Evolutionary conservation across 1,140 invertebrate genomes (phyloP).

Genomic region (Hormaphis cornu): DNA sequence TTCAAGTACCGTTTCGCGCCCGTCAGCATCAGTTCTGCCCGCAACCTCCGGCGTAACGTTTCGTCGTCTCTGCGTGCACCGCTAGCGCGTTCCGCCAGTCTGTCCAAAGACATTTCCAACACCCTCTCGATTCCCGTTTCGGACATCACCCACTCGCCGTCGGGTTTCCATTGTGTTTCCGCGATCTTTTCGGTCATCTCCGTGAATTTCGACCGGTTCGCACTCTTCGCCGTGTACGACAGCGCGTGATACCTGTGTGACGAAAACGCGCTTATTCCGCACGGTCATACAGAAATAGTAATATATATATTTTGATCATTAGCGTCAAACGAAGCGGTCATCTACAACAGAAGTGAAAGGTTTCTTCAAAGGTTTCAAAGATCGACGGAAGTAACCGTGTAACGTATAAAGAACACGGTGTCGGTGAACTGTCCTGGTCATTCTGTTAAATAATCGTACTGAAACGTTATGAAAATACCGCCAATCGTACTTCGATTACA

Average conservation of each 20-base stretch:
- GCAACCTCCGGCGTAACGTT: neutral
- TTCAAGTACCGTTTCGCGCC: neutral
- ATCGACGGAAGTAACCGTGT: too few relatives aligned
- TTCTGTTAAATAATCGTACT: too few relatives aligned
- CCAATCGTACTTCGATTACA: too few relatives aligned
- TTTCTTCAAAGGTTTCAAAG: too few relatives aligned
- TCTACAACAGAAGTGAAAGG: too few relatives aligned
- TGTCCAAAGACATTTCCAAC: neutral
- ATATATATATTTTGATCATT: too few relatives aligned
- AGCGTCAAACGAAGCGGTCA: too few relatives aligned
- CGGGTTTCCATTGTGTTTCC: neutral
- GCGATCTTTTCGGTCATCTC: neutral
- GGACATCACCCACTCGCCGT: neutral
- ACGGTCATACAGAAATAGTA: too few relatives aligned
- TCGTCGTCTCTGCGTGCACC: neutral
- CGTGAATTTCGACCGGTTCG: neutral
- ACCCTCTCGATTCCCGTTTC: neutral
- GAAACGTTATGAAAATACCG: too few relatives aligned
- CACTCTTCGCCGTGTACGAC: slow-evolving; percentile 12
- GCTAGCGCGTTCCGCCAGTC: neutral
- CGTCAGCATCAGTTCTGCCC: neutral
- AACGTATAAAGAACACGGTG: too few relatives aligned
- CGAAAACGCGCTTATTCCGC: neutral
- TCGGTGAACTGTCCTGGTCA: too few relatives aligned
- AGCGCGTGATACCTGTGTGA: slow-evolving; percentile 8